Percentiles rank a stretch among this genome's conserved stretches.
phyloP scores from a whole-genome alignment of 2,113 vertebrate genomes.

The Tachysurus fulvidraco region DNA sequence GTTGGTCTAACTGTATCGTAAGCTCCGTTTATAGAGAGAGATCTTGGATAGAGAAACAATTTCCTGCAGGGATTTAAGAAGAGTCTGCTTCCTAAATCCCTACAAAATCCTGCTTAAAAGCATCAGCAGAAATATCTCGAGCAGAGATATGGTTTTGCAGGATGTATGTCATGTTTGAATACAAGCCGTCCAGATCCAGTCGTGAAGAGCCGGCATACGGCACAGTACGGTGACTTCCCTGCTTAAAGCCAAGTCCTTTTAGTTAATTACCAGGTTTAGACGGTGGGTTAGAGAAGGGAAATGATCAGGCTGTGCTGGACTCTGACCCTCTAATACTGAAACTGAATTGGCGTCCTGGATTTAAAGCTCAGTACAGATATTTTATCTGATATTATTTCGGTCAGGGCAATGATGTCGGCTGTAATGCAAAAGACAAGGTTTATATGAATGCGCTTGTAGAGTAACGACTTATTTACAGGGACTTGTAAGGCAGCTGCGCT shows the following conservation, averaged over 20 bases:
- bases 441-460: too few species aligned
- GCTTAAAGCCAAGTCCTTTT: not conserved
- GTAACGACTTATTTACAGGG: too few species aligned
- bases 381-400: not conserved
- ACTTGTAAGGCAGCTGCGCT: too few species aligned
- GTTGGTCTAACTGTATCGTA: not conserved
- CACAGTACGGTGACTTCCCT: not conserved
- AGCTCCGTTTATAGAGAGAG: not conserved
- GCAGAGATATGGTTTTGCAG: not conserved
- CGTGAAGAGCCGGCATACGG: not conserved
- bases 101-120: not conserved
- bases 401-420: too few species aligned
- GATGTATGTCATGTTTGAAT: not conserved
- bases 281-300: not conserved
- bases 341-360: not conserved
- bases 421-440: too few species aligned
- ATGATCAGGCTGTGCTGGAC: not conserved
- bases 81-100: not conserved
- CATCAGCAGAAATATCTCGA: slow-evolving; percentile 2
- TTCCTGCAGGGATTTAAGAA: not conserved
- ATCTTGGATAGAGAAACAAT: not conserved
- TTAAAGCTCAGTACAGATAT: not conserved
- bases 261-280: not conserved
- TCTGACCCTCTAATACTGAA: not conserved
- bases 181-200: not conserved